Evolutionary conservation across 2,113 vertebrate species (phyloP), one percentile per base, ranked within the genome.

Genomic region (Maccullochella peelii): DNA sequence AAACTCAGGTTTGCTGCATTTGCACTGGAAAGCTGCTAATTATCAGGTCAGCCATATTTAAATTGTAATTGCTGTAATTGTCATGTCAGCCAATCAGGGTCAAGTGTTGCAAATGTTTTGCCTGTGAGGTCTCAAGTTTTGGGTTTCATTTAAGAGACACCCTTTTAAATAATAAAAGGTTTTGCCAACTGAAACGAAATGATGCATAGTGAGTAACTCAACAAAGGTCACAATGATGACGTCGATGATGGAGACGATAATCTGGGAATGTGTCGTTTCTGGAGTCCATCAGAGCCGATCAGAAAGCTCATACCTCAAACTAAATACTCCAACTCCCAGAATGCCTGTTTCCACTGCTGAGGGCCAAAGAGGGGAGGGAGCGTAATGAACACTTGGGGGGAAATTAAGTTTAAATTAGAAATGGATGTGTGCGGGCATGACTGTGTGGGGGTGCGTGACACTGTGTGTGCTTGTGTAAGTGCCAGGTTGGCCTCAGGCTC

Each of bases 251-350:
- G 21, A 15, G 40, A 71, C 20, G 2, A 0, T 74, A 5, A 62
- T 1, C 1, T 23, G 33, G 30, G 66, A 73, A 80, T 15, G 21
- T 66, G 40, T 52, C 6, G 30, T 71, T 83, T 65, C 73, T 80
- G 76, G 50, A 80, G 73, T 61, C 54, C 42, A 71, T 77, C 80
- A 68, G 27, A 70, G 47, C 54, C 27, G 0, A 71, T 73, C 27
- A 63, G 33, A 47, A 63, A 83, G 30, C 47, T 61, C 11, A 49
- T 21, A 79, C 7, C 66, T 83, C 67, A 57, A 84, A 84, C 65
- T 33, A 38, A 78, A 79, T 7, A 85, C 87, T 86, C 65, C 23
- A 90, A 86, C 85, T 92, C 85, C 89, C 88, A 94, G 50, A 89
- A 91, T 93, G 68, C 89, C 77, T 5, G 27, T 75, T 80, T 80